phyloP scores from a whole-genome alignment of 2,888 invertebrate genomes.

The Cistogaster globosa region DNA sequence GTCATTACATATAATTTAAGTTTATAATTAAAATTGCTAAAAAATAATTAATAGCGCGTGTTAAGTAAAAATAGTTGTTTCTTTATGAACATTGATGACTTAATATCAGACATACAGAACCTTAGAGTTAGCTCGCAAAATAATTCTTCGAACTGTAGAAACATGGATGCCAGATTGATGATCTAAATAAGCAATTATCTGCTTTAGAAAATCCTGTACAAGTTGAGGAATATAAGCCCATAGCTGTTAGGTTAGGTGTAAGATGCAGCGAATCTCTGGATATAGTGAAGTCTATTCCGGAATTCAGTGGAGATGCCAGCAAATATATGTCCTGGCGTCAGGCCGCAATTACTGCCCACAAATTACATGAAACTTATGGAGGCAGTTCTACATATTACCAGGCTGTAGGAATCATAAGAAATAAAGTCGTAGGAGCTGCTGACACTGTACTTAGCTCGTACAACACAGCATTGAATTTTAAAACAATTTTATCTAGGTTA shows the following conservation, averaged over 20 bases:
- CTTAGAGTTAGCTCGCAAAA: too few relatives aligned
- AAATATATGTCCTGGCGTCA: constrained; percentile 6
- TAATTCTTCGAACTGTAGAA: too few relatives aligned
- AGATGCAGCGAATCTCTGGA: constrained; percentile 28
- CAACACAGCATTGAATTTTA: constrained; percentile 35
- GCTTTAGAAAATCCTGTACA: constrained; percentile 27
- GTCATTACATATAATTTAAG: too few relatives aligned
- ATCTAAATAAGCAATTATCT: constrained; percentile 22
- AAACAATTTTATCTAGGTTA: constrained; percentile 45
- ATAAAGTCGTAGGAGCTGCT: constrained; percentile 25
- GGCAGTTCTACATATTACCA: too few relatives aligned
- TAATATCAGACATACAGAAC: too few relatives aligned
- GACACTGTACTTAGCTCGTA: constrained; percentile 30
- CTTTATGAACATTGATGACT: too few relatives aligned
- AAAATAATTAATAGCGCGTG: too few relatives aligned
- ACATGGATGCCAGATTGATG: too few relatives aligned
- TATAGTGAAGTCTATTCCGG: constrained; percentile 38
- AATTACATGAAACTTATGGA: constrained; percentile 10
- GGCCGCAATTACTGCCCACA: constrained; percentile 7
- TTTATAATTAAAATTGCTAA: too few relatives aligned
- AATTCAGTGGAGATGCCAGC: constrained; percentile 9
- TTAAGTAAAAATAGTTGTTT: too few relatives aligned
- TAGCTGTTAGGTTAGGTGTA: constrained; percentile 21
- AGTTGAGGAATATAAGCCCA: constrained; percentile 34
- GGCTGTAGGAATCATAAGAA: too few relatives aligned